Evolutionary conservation across 1,140 invertebrate genomes (phyloP).

Genomic region (Eueides isabella): DNA sequence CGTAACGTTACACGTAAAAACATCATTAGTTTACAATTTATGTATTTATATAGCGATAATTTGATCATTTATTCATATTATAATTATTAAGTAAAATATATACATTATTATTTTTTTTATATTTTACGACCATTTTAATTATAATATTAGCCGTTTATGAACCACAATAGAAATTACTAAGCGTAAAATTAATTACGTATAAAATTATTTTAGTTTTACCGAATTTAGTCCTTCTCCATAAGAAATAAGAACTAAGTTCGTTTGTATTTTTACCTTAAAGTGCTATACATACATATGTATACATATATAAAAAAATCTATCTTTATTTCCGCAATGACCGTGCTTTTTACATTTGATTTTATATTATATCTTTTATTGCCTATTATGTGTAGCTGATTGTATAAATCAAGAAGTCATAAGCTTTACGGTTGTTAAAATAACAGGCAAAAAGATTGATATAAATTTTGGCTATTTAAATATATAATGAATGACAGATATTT

Average conservation of each 20-base stretch:
- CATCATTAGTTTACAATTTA: background rate
- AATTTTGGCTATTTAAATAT: background rate
- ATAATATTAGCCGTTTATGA: conserved; percentile 35
- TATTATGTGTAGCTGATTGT: background rate
- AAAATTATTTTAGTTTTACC: conserved; percentile 22
- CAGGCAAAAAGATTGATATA: background rate
- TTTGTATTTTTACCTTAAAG: background rate
- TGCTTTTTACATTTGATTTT: conserved; percentile 15
- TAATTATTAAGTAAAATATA: background rate
- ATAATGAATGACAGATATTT: background rate
- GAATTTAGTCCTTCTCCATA: conserved; percentile 11
- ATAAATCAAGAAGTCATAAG: background rate
- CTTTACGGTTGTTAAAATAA: background rate
- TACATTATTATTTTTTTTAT: conserved; percentile 18
- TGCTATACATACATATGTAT: conserved; percentile 16
- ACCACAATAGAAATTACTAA: conserved; percentile 37
- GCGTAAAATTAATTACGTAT: conserved; percentile 36
- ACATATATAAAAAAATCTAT: conserved; percentile 9
- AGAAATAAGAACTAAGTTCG: background rate
- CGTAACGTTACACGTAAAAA: background rate
- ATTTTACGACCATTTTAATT: conserved; percentile 34
- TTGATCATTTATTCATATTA: background rate
- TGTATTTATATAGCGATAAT: background rate
- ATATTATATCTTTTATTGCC: conserved; percentile 12
- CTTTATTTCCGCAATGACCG: conserved; percentile 17